These are phyloP conservation scores for Delichon dasypus DNA, from an alignment of 2,797 vertebrate species.

Conservation along the genomic window DNA sequence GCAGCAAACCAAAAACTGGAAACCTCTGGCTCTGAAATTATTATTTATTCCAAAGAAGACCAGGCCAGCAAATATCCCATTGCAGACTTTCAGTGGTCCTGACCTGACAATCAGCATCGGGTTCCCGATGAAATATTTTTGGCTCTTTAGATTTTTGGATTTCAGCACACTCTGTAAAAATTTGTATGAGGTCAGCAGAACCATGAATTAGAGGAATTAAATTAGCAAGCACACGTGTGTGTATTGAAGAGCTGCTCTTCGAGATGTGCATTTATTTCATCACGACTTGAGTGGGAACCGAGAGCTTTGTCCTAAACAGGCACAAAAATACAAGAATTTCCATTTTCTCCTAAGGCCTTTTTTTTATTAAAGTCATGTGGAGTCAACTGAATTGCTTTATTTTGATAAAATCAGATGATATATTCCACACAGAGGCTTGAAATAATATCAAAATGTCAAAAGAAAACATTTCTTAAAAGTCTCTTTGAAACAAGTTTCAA, in stretches of 20 bases:
- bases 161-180: not conserved
- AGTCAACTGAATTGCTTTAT: constrained; percentile 33
- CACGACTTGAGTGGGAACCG: not conserved
- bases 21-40: not conserved
- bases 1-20: not conserved
- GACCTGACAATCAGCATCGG: not conserved
- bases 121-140: not conserved
- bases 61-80: not conserved
- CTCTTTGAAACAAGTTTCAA: constrained; percentile 37
- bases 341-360: not conserved
- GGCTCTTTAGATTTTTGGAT: not conserved
- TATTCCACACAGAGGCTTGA: constrained; percentile 49
- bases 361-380: not conserved
- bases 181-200: not conserved
- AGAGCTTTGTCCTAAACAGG: not conserved
- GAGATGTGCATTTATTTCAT: not conserved
- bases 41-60: not conserved
- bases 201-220: not conserved
- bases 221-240: not conserved
- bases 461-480: constrained; percentile 42
- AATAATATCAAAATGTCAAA: constrained; percentile 60
- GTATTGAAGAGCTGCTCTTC: not conserved
- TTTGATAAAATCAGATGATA: constrained; percentile 53
- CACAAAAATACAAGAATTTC: not conserved
- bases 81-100: not conserved